Evolutionary conservation across 2,888 invertebrate genomes (phyloP), one percentile per base, ranked within the genome.

Genomic region (Lottia gigantea): DNA sequence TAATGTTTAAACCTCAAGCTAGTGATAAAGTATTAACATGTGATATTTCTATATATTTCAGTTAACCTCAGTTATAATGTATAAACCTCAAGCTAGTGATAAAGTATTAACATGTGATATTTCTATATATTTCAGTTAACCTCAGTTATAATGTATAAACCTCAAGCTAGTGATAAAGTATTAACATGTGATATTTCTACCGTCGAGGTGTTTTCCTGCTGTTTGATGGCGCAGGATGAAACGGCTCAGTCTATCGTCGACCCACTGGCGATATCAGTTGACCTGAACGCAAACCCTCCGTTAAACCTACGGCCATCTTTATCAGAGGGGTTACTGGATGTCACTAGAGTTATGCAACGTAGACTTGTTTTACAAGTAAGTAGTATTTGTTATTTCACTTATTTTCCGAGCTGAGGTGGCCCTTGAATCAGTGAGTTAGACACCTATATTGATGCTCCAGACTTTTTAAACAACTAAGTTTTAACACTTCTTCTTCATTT

Each of bases 171-270:
- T 25, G 92, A 92, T 81, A 93, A 94, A 85, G 95, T 95, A 0
- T 90, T 97, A 68, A 94, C 95, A 2, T 95, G 96, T 84, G 95
- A 94, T 87, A 91, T 97, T 68, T 95, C 94, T 85, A 94, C 89
- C 72, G 92, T 97, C 83, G 97, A 98, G 90, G 92, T 97, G 87
- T 97, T 96, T 90, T 97, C 97, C 2, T 95, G 95, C 88, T 93
- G 95, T 80, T 90, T 97, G 75, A 95, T 95, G 8, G 91, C 93
- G 82, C 97, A 97, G 90, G 95, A 96, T 76, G 95, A 95, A 86
- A 97, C 97, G 0, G 97, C 97, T 0, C 90, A 97, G 23, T 95
- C 96, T 47, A 97, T 98, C 82, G 94, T 98, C 70, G 97, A 97
- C 89, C 97, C 97, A 0, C 94, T 96, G 64, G 94, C 94, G 12